Base-by-base conservation (phyloP, 2,888 invertebrate species). In the Eupithecia inturbata region DNA sequence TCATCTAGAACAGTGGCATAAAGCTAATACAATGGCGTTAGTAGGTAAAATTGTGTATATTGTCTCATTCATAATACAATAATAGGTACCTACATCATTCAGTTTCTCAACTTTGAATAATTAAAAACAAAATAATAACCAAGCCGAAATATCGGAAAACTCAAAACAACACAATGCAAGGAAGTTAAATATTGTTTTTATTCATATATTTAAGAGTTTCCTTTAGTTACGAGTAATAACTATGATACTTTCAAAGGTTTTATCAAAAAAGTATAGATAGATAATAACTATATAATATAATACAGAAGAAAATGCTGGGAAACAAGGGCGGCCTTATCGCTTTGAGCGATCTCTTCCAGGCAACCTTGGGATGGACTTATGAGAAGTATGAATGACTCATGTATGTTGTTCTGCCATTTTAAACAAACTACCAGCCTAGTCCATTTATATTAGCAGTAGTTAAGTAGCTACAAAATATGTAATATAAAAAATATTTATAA, bases 361-460 rank as follows among this genome's bases (percentile, higher is more conserved):
- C n/a, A n/a, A n/a, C n/a, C n/a, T n/a, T n/a, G n/a, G n/a, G n/a
- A n/a, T n/a, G n/a, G n/a, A n/a, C n/a, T n/a, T n/a, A n/a, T n/a
- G n/a, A n/a, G n/a, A n/a, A n/a, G n/a, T n/a, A 26, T 53, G 57
- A 57, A 57, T 0, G 22, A 4, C 22, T 12, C n/a, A n/a, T n/a
- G n/a, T n/a, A 3, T 57, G 26, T 57, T 57, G 1, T 26, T 57
- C 26, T 57, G 26, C 57, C 57, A 26, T 57, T 57, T 33, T 26
- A 66, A 66, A 66, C 39, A 66, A 66, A 66, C 66, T 22, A 22
- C 66, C 66, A 66, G 66, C 66, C 66, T 22, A 36, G 66, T 66
- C 22, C 26, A 22, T 66, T 39, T 66, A 66, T 22, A 26, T 26
- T 1, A 22, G 64, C 33, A 33, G 12, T 64, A 33, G 19, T 2